Base-by-base conservation (phyloP, 2,113 vertebrate species). In the Irena cyanogastra region DNA sequence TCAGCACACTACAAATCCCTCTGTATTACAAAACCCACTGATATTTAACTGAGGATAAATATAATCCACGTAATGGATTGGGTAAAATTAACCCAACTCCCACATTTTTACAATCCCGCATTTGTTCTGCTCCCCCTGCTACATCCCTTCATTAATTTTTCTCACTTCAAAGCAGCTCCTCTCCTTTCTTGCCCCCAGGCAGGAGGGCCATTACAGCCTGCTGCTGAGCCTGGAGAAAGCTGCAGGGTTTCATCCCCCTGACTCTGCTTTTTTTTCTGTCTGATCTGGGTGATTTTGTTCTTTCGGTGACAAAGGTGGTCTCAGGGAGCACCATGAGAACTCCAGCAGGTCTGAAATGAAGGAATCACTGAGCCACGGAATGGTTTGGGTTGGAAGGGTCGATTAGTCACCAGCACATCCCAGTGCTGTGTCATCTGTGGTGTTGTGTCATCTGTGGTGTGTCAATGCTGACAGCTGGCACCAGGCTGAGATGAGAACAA, bases 291-390 rank as follows among this genome's bases (percentile, higher is more conserved):
- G 47, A 52, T 50, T 76, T 66, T 76, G 42, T 52, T 19, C 45
- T 74, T 42, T 59, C 0, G 0, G 27, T 57, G n/a, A 10, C 11
- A 4, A 28, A 64, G 27, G 9, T 21, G 18, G 17, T 42, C 54
- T 50, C 16, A 3, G 22, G 76, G 23, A 61, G 27, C 64, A 23
- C 37, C 17, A 4, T 1, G 13, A 59, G 49, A 74, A 6, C 7
- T 9, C 2, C n/a, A 10, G 35, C 30, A 4, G 31, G 60, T 64
- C 13, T 53, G 69, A 41, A 41, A 9, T 5, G n/a, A 16, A 8
- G 59, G 76, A 42, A 9, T 13, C 59, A 15, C 60, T 37, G 39
- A 28, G 3, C 5, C 53, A 16, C 4, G 0, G 63, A 9, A 3
- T 5, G 70, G 47, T 54, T 63, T 35, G 56, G 47, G 56, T 24